phyloP scores from a whole-genome alignment of 2,888 invertebrate species.

The Venusia cambrica region DNA sequence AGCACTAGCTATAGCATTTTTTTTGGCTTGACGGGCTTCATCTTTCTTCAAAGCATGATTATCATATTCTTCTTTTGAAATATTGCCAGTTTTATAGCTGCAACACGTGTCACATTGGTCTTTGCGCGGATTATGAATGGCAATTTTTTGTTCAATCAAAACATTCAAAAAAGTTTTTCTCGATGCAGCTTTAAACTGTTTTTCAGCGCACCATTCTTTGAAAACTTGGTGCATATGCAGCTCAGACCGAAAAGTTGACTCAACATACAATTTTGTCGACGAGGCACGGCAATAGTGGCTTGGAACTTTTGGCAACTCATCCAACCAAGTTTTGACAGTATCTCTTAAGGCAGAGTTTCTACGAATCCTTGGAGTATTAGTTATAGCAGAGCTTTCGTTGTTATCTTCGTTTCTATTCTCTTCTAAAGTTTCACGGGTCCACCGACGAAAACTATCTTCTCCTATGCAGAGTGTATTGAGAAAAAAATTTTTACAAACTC shows the following conservation, averaged over 20 bases:
- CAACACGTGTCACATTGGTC: conserved; percentile 20
- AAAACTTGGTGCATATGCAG: conserved; percentile 9
- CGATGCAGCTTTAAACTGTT: neutral
- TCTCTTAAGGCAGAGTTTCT: no score
- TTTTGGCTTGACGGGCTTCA: conserved; percentile 19
- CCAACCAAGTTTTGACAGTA: conserved; percentile 1
- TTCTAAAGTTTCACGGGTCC: conserved; percentile 9
- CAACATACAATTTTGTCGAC: conserved; percentile 12
- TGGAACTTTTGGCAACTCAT: conserved; percentile 13
- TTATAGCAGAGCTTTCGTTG: no score
- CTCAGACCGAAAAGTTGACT: conserved; percentile 10
- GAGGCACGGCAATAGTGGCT: conserved; percentile 13
- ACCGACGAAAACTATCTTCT: conserved; percentile 3
- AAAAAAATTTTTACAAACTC: no score
- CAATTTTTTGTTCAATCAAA: conserved; percentile 9
- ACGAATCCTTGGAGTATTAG: no score
- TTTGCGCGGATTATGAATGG: conserved; percentile 17
- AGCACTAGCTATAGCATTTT: conserved; percentile 10
- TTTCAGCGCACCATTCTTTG: conserved; percentile 8
- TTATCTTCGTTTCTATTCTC: no score
- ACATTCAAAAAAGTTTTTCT: conserved; percentile 7
- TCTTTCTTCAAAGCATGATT: conserved; percentile 18
- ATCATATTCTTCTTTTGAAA: conserved; percentile 21
- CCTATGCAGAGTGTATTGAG: no score
- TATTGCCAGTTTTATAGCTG: conserved; percentile 18